Conservation (phyloP, 2,888 invertebrate species). For the Dryocosmus kuriphilus region DNA sequence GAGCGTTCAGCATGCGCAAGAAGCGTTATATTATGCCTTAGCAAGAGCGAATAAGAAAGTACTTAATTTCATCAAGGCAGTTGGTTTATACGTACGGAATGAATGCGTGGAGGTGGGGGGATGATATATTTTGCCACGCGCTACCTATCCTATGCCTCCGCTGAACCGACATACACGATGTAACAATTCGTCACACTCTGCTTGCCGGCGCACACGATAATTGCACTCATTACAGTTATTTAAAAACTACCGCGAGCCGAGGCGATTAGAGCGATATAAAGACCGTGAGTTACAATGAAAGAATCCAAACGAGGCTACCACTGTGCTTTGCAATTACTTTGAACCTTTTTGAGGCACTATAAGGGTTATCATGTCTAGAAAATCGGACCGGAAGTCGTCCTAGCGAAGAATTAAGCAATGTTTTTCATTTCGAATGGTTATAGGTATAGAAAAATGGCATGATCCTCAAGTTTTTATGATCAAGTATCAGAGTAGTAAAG, state of each 20-base stretch:
- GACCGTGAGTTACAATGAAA: constrained; percentile 13
- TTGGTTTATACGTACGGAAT: constrained; percentile 45
- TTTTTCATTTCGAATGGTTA: too few species aligned
- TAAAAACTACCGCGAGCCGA: constrained; percentile 64
- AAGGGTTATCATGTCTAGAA: not conserved
- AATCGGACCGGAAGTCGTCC: not conserved
- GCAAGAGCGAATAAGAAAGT: constrained; percentile 69
- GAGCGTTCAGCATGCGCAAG: constrained; percentile 72
- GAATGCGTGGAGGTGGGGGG: constrained; percentile 47
- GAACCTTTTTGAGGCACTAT: not conserved
- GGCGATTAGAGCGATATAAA: constrained; percentile 53
- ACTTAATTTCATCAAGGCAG: constrained; percentile 54
- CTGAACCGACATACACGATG: constrained; percentile 64
- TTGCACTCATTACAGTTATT: constrained; percentile 76
- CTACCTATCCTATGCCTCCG: constrained; percentile 65
- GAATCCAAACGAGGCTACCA: not conserved
- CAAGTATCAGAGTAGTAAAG: too few species aligned
- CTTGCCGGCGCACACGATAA: constrained; percentile 75
- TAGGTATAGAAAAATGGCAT: too few species aligned
- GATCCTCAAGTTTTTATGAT: too few species aligned
- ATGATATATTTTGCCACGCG: constrained; percentile 70
- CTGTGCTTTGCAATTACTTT: not conserved
- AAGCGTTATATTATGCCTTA: constrained; percentile 58
- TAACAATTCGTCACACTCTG: constrained; percentile 75
- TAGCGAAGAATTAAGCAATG: too few species aligned